Base-by-base conservation (phyloP, 2,888 invertebrate species). In the Drosophila nigricruria region DNA sequence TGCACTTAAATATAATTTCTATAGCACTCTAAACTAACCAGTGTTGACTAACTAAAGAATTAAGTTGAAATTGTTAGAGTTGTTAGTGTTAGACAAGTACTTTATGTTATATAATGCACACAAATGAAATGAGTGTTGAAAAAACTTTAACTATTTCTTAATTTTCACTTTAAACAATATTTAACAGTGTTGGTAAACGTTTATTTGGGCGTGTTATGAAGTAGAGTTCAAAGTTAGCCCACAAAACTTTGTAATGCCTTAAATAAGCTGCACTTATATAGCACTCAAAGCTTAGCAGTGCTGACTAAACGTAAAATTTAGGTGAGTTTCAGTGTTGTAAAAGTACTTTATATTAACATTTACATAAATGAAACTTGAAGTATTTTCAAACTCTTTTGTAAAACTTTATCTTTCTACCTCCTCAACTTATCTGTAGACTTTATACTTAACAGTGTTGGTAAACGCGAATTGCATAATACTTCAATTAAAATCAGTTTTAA, bases 401-500 rank as follows among this genome's bases (percentile, higher is more conserved):
- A n/a, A n/a, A n/a, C 10, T 30, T 30, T 0, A 30, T 30, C 2
- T 30, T 30, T 30, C 10, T 10, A 30, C 5, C 12, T 12, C 20
- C 2, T 42, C 5, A 20, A 20, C 12, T 20, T 1, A 1, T 18
- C 5, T 8, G 3, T 12, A 16, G 6, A 20, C 20, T 12, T 12
- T 2, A n/a, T 6, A 16, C 9, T 36, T 2, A 30, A 10, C n/a
- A 36, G 56, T 45, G 45, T 52, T 53, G 36, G 5, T 43, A 49
- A 58, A 10, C 5, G 36, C n/a, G 8, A 20, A n/a, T 5, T 30
- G 14, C 20, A 20, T n/a, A 0, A 18, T 47, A 61, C 25, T 42
- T 38, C 42, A 27, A 23, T 72, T 16, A 38, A 38, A 40, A n/a
- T 20, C 9, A 50, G 8, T 65, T 27, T 20, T 1, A 8, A 45